These are phyloP conservation scores for Iphiclides podalirius DNA, from an alignment of 2,888 invertebrate genomes.

Conservation along the genomic window DNA sequence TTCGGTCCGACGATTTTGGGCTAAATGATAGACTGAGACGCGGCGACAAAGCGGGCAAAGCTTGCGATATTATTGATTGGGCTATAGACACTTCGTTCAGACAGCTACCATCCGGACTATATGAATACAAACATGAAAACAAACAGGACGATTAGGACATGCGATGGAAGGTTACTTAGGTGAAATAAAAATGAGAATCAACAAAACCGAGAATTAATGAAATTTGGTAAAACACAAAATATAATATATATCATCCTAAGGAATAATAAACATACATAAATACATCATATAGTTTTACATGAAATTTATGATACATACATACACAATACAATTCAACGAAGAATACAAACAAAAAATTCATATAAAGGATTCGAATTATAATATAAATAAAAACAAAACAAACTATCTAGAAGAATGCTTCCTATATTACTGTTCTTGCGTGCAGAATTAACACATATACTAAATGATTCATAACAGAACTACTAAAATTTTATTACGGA, in stretches of 20 bases:
- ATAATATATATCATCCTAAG: no score
- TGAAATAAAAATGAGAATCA: slow-evolving; percentile 21
- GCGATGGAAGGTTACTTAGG: slow-evolving; percentile 35
- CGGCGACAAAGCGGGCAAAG: slow-evolving; percentile 72
- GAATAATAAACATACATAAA: no score
- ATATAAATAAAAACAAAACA: slow-evolving; percentile 20
- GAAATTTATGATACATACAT: no score
- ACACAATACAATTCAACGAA: no score
- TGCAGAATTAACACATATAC: slow-evolving; percentile 38
- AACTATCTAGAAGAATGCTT: slow-evolving; percentile 69
- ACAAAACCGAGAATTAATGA: slow-evolving; percentile 23
- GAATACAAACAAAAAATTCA: neutral
- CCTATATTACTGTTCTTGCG: slow-evolving; percentile 46
- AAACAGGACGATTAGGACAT: slow-evolving; percentile 42
- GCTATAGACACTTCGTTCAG: slow-evolving; percentile 75
- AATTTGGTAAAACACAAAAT: no score
- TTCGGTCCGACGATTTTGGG: slow-evolving; percentile 69
- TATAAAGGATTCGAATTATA: slow-evolving; percentile 17
- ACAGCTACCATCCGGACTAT: slow-evolving; percentile 77
- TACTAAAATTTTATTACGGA: slow-evolving; percentile 32
- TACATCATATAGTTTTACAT: no score
- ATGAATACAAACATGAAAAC: slow-evolving; percentile 42
- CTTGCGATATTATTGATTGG: slow-evolving; percentile 78
- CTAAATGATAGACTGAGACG: slow-evolving; percentile 67
- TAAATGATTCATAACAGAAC: slow-evolving; percentile 27